A percentile compares a stretch with the other conserved stretches of the same genome.
Evolutionary conservation across 2,888 invertebrate genomes (phyloP).

Genomic region (Thelaira solivaga): DNA sequence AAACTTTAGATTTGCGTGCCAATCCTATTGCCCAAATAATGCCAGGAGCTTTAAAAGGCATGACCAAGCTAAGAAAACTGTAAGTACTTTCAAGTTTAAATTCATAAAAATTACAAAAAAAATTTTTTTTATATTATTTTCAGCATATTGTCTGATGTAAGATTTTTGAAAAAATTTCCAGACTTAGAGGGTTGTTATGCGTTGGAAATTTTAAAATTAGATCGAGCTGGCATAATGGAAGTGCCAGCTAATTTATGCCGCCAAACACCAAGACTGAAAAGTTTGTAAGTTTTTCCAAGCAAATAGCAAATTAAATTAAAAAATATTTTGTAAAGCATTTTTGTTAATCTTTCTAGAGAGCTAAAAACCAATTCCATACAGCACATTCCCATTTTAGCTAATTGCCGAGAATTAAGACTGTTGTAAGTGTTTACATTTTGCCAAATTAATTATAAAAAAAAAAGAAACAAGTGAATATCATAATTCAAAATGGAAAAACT

Average conservation of each 20-base stretch:
- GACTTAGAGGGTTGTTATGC: constrained; percentile 87
- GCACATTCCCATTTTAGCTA: constrained; percentile 85
- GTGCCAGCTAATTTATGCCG: constrained; percentile 87
- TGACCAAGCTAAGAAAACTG: constrained; percentile 88
- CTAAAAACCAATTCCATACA: constrained; percentile 89
- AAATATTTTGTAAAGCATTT: background rate
- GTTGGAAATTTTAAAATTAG: constrained; percentile 88
- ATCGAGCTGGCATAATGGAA: constrained; percentile 86
- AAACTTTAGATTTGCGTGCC: constrained; percentile 88
- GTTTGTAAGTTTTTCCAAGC: constrained; percentile 84
- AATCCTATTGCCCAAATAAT: constrained; percentile 88
- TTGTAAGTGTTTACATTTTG: constrained; percentile 81
- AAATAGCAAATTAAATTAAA: no score
- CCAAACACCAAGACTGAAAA: constrained; percentile 87
- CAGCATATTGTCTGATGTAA: constrained; percentile 91
- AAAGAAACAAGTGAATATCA: no score
- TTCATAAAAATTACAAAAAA: background rate
- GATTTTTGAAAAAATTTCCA: constrained; percentile 88
- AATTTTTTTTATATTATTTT: constrained; percentile 29
- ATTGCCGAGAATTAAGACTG: constrained; percentile 89
- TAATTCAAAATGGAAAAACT: no score
- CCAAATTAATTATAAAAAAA: background rate
- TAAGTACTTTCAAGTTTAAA: constrained; percentile 78
- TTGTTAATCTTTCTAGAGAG: constrained; percentile 80
- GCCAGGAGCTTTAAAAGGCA: constrained; percentile 84